phyloP scores from a whole-genome alignment of 1,140 invertebrate genomes.

The Andricus grossulariae region DNA sequence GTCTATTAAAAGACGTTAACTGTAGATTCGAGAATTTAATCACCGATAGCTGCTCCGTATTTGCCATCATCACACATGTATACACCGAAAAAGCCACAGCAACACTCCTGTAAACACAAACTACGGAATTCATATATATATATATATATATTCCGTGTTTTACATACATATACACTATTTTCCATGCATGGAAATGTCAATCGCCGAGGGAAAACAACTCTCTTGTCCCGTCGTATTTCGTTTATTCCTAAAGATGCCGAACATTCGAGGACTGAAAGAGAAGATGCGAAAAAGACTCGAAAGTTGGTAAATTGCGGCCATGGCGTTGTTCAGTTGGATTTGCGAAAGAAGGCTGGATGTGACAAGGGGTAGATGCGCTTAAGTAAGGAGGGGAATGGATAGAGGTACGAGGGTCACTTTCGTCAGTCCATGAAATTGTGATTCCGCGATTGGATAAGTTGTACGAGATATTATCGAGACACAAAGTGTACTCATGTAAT shows the following conservation, averaged over 20 bases:
- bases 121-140: slow-evolving; percentile 27
- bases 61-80: slow-evolving; percentile 66
- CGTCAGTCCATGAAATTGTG: slow-evolving; percentile 56
- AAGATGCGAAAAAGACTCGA: slow-evolving; percentile 43
- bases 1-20: slow-evolving; percentile 60
- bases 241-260: slow-evolving; percentile 2
- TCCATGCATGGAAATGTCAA: slow-evolving; percentile 14
- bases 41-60: slow-evolving; percentile 72
- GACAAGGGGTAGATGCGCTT: slow-evolving; percentile 41
- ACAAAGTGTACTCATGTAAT: slow-evolving; percentile 76
- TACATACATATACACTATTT: slow-evolving; percentile 3
- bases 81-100: slow-evolving; percentile 18
- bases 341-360: background rate
- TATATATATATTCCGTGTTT: no score
- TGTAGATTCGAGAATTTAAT: slow-evolving; percentile 73
- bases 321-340: slow-evolving; percentile 36
- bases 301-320: slow-evolving; percentile 41
- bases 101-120: slow-evolving; percentile 25
- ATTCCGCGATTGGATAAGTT: slow-evolving; percentile 63
- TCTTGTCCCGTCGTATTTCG: slow-evolving; percentile 28
- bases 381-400: slow-evolving; percentile 48
- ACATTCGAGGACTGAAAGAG: slow-evolving; percentile 20
- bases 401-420: slow-evolving; percentile 54
- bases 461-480: slow-evolving; percentile 72
- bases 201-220: slow-evolving; percentile 36